Evolutionary conservation across 2,888 invertebrate species (phyloP).

Genomic region (Odontothrips loti): DNA sequence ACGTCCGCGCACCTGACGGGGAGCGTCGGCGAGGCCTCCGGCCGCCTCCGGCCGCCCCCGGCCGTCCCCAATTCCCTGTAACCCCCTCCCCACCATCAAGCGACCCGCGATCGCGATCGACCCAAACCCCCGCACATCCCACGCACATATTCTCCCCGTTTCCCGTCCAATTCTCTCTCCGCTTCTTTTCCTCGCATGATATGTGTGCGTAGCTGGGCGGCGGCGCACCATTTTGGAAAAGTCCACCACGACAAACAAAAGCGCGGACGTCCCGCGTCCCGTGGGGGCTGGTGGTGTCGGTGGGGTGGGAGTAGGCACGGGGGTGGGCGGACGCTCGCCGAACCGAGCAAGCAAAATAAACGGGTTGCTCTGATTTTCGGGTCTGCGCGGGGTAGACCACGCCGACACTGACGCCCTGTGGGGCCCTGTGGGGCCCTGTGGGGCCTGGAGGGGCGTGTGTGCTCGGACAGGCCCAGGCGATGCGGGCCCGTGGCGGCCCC

Average conservation of each 20-base stretch:
- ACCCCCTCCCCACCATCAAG: background rate
- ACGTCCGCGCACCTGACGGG: too few relatives aligned
- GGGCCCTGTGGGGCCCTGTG: background rate
- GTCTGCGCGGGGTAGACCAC: too few relatives aligned
- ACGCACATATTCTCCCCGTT: background rate
- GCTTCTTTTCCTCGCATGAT: background rate
- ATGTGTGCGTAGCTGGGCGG: background rate
- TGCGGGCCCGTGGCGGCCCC: too few relatives aligned
- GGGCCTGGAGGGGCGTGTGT: background rate
- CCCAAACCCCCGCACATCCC: background rate
- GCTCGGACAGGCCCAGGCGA: too few relatives aligned
- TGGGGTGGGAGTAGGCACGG: background rate
- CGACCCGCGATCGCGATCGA: background rate
- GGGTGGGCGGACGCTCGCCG: too few relatives aligned
- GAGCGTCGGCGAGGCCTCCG: background rate
- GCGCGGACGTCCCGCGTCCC: background rate
- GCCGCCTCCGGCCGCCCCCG: background rate
- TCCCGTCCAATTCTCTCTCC: background rate
- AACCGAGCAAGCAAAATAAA: too few relatives aligned
- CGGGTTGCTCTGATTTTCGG: too few relatives aligned
- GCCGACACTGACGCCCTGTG: too few relatives aligned
- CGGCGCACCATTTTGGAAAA: background rate
- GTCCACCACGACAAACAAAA: background rate
- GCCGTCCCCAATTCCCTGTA: background rate
- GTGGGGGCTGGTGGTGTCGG: background rate